Evolutionary conservation across 2,797 vertebrate genomes (phyloP).

Genomic region (Todus mexicanus): DNA sequence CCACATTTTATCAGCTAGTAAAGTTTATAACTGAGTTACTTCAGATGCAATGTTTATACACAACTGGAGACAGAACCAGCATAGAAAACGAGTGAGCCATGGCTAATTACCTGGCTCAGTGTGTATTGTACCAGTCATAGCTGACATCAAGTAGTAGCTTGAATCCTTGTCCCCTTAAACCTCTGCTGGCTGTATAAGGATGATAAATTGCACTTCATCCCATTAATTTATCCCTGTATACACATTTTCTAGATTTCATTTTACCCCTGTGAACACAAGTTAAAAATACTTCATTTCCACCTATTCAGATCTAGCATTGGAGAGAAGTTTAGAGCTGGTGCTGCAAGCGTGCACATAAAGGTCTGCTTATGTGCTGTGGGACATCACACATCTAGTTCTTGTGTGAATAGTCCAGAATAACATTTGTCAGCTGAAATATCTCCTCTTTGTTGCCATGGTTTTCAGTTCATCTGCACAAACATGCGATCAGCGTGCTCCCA

Average conservation of each 20-base stretch:
- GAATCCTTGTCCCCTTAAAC: background rate
- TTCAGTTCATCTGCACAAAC: background rate
- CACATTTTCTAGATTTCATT: background rate
- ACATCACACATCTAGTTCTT: background rate
- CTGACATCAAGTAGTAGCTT: background rate
- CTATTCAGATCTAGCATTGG: background rate
- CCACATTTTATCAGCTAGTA: background rate
- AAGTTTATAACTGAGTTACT: background rate
- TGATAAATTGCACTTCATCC: background rate
- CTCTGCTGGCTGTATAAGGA: background rate
- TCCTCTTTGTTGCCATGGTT: background rate
- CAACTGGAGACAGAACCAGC: background rate
- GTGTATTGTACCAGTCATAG: background rate
- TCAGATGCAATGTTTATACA: background rate
- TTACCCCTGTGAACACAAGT: background rate
- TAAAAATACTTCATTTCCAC: background rate
- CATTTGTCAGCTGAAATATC: background rate
- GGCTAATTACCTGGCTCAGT: background rate
- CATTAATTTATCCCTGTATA: background rate
- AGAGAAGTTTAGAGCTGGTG: background rate
- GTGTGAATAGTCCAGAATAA: background rate
- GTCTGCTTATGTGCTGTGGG: background rate
- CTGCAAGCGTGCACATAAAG: background rate
- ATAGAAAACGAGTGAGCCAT: background rate
- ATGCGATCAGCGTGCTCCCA: fast-evolving